phyloP scores from a whole-genome alignment of 2,797 vertebrate species.

The Spheniscus humboldti region DNA sequence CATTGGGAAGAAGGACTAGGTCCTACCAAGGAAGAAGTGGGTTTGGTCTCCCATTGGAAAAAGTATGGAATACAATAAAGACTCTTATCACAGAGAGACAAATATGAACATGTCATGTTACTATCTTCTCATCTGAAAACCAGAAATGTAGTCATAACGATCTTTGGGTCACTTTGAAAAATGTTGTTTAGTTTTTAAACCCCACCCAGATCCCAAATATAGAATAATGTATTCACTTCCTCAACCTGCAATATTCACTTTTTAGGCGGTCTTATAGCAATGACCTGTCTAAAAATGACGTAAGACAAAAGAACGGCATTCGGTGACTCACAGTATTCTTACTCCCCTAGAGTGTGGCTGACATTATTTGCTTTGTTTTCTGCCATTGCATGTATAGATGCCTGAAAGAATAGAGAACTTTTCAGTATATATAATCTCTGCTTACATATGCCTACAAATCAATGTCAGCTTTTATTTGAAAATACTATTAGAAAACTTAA shows the following conservation, averaged over 20 bases:
- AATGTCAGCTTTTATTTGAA: background rate
- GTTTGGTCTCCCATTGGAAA: background rate
- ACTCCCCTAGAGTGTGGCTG: background rate
- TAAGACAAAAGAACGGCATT: background rate
- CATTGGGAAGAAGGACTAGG: background rate
- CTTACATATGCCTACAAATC: background rate
- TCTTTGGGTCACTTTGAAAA: background rate
- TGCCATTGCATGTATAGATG: background rate
- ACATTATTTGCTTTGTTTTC: background rate
- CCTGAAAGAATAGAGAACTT: background rate
- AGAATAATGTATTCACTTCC: background rate
- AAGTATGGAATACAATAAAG: background rate
- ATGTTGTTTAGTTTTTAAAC: background rate
- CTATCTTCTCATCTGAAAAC: background rate
- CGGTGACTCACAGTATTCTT: fast-evolving
- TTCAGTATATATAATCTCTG: background rate
- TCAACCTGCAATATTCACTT: background rate
- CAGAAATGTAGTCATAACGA: background rate
- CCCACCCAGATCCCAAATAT: background rate
- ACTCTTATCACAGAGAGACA: background rate
- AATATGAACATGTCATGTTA: background rate
- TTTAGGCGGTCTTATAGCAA: background rate
- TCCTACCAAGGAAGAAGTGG: background rate
- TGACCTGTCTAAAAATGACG: background rate
- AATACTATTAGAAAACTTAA: background rate